These are phyloP conservation scores for Myotis daubentonii DNA, from an alignment of 2,797 vertebrate genomes.

Conservation along the genomic window DNA sequence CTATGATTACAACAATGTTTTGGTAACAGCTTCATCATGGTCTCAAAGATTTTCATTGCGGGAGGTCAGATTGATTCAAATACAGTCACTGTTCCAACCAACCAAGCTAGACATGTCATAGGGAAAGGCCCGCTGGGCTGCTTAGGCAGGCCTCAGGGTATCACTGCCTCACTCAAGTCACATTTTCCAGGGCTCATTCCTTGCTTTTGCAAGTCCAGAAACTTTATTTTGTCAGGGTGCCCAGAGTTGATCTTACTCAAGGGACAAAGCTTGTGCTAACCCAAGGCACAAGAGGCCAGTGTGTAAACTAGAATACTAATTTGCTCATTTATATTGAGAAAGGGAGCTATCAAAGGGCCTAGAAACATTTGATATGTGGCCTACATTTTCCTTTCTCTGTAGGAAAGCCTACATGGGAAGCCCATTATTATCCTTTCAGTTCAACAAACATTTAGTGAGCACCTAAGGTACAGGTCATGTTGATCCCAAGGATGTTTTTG, in stretches of 20 bases:
- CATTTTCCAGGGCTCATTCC: slow-evolving; percentile 51
- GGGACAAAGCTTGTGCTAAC: background rate
- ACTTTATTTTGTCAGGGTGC: slow-evolving; percentile 49
- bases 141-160: slow-evolving; percentile 32
- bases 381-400: background rate
- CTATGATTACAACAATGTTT: slow-evolving; percentile 53
- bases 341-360: background rate
- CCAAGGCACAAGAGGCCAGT: background rate
- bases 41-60: slow-evolving; percentile 48
- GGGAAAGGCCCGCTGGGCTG: slow-evolving; percentile 40
- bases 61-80: slow-evolving; percentile 59
- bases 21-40: background rate
- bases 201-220: slow-evolving; percentile 53
- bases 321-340: slow-evolving; percentile 40
- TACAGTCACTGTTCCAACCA: slow-evolving; percentile 36
- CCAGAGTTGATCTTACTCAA: background rate
- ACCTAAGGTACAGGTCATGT: background rate
- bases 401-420: slow-evolving; percentile 6
- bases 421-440: background rate
- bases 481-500: background rate
- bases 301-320: background rate
- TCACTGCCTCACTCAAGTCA: slow-evolving; percentile 39
- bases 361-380: background rate
- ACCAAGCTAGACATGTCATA: slow-evolving; percentile 28
- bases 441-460: slow-evolving; percentile 6